phyloP scores from a whole-genome alignment of 2,113 vertebrate genomes.

The Peromyscus californicus region DNA sequence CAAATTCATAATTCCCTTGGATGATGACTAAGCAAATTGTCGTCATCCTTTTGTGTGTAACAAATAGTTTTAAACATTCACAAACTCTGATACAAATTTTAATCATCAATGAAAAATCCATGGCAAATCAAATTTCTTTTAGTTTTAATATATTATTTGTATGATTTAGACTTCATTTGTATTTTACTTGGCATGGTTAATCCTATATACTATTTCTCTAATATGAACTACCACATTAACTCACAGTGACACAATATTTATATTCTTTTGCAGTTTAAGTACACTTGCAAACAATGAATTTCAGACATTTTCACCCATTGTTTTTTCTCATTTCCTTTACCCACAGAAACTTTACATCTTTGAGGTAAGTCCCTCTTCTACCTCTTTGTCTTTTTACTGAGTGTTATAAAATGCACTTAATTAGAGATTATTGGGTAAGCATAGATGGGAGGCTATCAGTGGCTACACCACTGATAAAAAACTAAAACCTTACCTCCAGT shows the following conservation, averaged over 20 bases:
- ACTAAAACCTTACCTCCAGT: accelerated
- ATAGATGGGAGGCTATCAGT: background rate
- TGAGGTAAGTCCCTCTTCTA: background rate
- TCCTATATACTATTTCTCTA: background rate
- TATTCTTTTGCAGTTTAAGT: background rate
- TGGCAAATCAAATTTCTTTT: background rate
- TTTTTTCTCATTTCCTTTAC: background rate
- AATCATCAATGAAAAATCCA: background rate
- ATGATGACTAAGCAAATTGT: background rate
- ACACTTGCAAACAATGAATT: background rate
- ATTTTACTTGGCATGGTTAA: background rate
- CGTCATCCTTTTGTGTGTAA: background rate
- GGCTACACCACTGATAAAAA: background rate
- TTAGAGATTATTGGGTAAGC: background rate
- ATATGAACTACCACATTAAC: background rate
- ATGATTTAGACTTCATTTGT: background rate
- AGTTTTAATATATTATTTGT: background rate
- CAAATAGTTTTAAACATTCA: background rate
- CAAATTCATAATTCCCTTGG: background rate
- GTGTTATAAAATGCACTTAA: background rate
- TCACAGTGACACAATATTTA: background rate
- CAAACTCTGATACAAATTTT: background rate
- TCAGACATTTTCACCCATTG: background rate
- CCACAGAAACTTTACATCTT: background rate
- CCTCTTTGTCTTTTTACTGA: background rate